Conservation (phyloP, 2,113 vertebrate species). For the Rhinolophus ferrumequinum region DNA sequence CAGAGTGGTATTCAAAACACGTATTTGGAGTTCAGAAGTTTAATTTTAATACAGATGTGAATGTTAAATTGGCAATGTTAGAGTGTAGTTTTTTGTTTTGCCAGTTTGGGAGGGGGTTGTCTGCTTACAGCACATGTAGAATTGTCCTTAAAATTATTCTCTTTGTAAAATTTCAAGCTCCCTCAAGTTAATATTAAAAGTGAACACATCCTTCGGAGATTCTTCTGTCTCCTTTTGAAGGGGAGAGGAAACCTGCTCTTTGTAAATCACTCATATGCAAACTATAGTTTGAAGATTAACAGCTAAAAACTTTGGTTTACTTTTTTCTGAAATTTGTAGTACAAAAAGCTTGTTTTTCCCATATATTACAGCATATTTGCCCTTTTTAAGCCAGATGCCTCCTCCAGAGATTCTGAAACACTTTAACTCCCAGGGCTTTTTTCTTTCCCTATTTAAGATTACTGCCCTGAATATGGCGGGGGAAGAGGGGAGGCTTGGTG, state of each 20-base stretch:
- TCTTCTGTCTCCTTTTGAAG: neutral
- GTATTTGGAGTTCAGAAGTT: neutral
- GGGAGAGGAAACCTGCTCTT: neutral
- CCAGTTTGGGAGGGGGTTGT: neutral
- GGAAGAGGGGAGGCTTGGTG: neutral
- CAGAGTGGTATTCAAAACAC: neutral
- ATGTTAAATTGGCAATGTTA: neutral
- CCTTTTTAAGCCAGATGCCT: neutral
- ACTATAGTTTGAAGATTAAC: neutral
- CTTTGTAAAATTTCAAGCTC: slow-evolving; percentile 5
- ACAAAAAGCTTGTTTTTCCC: neutral
- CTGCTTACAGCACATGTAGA: neutral
- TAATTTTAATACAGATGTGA: slow-evolving; percentile 6
- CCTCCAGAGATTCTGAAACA: neutral
- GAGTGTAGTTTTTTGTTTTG: neutral
- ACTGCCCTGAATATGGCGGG: neutral
- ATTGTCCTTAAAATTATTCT: neutral
- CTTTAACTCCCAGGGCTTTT: neutral
- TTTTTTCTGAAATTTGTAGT: neutral
- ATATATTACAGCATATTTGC: neutral
- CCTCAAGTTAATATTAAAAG: neutral
- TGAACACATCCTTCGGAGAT: neutral
- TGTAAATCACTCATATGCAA: neutral
- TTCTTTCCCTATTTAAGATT: neutral
- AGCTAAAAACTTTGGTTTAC: neutral